Evolutionary conservation across 2,888 invertebrate species (phyloP), one percentile per base, ranked within the genome.

Genomic region (Oligia strigilis): DNA sequence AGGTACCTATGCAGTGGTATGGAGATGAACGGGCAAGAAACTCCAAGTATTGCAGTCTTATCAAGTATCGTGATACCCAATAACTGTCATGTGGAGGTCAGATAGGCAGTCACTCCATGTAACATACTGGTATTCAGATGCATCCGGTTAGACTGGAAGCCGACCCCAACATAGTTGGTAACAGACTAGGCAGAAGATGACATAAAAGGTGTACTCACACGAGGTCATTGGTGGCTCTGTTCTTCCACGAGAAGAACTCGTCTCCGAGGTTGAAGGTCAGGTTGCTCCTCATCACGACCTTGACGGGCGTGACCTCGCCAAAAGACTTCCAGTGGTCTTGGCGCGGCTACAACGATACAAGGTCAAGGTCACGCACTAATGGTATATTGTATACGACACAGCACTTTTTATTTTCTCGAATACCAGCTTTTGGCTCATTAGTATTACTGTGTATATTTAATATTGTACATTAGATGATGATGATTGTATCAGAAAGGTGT

Each of bases 241-340:
- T 80, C 78, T 87, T 84, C 93, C 93, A 93, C 49, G 85, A 66
- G 91, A 96, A 95, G 92, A 96, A 93, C 83, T 95, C 95, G 73
- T 96, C 95, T 0, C 93, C 96, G 4, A 96, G 91, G 88, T 96
- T 95, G 92, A 96, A 95, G 77, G 96, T 96, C 76, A 96, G 92
- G 92, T 96, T 96, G 84, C 94, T 95, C 67, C 92, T 88, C 94
- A 96, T 93, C 79, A 96, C 93, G 49, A 96, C 87, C 89, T 94
- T 93, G 36, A 95, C 93, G 0, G 95, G 94, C n/a, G 86, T 46
- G 23, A 69, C 76, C 58, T 82, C 77, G 17, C n/a, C 65, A 9
- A 76, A 66, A 1, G 60, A 29, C 3, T 36, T 8, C 65, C 60
- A 46, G 3, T 14, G 55, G 49, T 69, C 66, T 4, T 19, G 62